phyloP scores from a whole-genome alignment of 2,797 vertebrate species.

The Trachurus trachurus region DNA sequence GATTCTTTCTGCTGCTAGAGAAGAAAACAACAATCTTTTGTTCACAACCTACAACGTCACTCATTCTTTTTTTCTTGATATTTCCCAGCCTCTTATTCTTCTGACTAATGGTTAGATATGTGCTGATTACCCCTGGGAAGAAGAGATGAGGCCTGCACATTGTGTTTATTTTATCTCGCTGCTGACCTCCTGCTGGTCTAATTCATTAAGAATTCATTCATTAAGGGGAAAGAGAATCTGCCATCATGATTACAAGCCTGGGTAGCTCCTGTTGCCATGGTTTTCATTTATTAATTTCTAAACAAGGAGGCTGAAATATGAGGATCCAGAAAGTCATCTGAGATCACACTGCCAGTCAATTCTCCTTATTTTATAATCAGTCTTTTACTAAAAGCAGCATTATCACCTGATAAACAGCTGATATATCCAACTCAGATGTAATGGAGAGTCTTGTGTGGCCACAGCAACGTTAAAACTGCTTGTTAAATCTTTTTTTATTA shows the following conservation, averaged over 20 bases:
- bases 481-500: too few species aligned
- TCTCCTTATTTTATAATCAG: background rate
- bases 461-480: background rate
- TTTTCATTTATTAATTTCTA: conserved; percentile 35
- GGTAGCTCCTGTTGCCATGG: conserved; percentile 43
- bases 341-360: background rate
- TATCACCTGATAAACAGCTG: background rate
- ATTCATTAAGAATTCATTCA: conserved; percentile 38
- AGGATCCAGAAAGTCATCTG: conserved; percentile 3
- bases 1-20: too few species aligned
- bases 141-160: background rate
- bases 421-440: background rate
- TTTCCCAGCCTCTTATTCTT: background rate
- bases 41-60: background rate
- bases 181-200: conserved; percentile 41
- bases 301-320: conserved; percentile 1
- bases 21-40: background rate
- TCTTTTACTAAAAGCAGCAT: background rate
- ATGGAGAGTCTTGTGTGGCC: background rate
- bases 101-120: background rate
- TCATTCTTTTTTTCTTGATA: background rate
- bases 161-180: conserved; percentile 16
- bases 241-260: conserved; percentile 12
- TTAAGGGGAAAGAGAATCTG: background rate
- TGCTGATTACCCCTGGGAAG: background rate